Conservation (phyloP, 1,140 invertebrate genomes). For the Ceratoteleas bidentatus region DNA sequence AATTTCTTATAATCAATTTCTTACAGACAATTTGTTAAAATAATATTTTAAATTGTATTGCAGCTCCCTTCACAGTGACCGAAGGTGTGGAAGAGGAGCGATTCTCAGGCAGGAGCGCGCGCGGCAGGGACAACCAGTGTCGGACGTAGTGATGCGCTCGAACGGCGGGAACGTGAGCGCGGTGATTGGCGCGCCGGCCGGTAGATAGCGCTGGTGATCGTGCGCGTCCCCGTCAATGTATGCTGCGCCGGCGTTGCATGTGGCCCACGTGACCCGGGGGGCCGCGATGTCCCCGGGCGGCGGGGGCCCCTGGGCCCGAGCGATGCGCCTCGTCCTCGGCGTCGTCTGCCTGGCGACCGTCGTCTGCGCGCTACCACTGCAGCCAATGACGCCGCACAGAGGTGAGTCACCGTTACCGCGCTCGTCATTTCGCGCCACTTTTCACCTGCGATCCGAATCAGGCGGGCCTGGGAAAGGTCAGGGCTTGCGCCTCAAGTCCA, state of each 20-base stretch:
- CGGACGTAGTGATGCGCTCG: conserved; percentile 66
- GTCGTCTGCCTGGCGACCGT: conserved; percentile 65
- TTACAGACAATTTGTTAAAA: too few species aligned
- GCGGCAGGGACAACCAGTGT: conserved; percentile 30
- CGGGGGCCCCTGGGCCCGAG: conserved; percentile 53
- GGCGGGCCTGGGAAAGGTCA: too few species aligned
- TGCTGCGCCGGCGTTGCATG: conserved; percentile 64
- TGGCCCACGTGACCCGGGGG: conserved; percentile 66
- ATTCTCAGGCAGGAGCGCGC: too few species aligned
- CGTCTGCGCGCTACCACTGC: conserved; percentile 69
- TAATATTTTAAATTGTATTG: too few species aligned
- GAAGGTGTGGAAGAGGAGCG: too few species aligned
- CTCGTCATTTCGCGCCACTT: conserved; percentile 8
- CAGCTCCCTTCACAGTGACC: too few species aligned
- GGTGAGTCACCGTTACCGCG: conserved; percentile 65
- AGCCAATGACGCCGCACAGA: conserved; percentile 68
- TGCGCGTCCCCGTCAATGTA: conserved; percentile 61
- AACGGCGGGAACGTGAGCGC: conserved; percentile 44
- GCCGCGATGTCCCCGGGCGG: conserved; percentile 59
- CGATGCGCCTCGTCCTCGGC: conserved; percentile 61
- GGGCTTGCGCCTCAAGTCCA: too few species aligned
- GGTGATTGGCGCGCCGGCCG: conserved; percentile 58
- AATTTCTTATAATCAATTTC: too few species aligned
- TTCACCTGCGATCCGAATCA: background rate
- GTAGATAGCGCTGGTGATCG: conserved; percentile 68